These are phyloP conservation scores for Anarrhichthys ocellatus DNA, from an alignment of 2,113 vertebrate genomes.

Conservation along the genomic window DNA sequence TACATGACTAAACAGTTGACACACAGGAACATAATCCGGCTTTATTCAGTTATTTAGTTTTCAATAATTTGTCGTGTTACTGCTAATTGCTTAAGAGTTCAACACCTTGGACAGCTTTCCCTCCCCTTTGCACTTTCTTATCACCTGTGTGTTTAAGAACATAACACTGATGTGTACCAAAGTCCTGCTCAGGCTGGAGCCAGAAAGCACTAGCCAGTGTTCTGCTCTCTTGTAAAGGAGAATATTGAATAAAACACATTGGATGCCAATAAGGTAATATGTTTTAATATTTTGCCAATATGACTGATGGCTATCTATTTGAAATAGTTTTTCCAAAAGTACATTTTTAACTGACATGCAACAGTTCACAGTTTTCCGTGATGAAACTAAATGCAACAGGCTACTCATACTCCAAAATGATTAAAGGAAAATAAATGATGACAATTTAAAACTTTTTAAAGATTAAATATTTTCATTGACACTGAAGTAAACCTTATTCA, in stretches of 20 bases:
- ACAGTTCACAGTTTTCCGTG: neutral
- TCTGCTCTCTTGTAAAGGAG: neutral
- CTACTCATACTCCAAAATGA: neutral
- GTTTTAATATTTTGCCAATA: neutral
- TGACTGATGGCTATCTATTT: neutral
- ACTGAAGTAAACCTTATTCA: neutral
- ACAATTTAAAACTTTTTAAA: neutral
- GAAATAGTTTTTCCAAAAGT: neutral
- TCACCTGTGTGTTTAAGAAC: neutral
- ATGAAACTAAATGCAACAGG: neutral
- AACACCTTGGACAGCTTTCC: neutral
- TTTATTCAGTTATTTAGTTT: neutral
- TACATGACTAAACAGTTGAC: neutral
- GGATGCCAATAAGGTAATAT: conserved; percentile 27
- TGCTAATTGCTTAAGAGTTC: neutral
- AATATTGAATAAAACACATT: neutral
- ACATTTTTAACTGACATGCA: neutral
- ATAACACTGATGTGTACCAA: conserved; percentile 11
- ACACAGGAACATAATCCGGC: neutral
- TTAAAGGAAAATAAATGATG: neutral
- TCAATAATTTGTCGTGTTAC: neutral
- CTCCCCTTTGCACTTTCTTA: conserved; percentile 41
- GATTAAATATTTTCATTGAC: neutral
- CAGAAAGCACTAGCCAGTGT: neutral
- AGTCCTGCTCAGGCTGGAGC: conserved; percentile 2